Evolutionary conservation across 2,113 vertebrate genomes (phyloP), one percentile per base, ranked within the genome.

Genomic region (Ictalurus furcatus): DNA sequence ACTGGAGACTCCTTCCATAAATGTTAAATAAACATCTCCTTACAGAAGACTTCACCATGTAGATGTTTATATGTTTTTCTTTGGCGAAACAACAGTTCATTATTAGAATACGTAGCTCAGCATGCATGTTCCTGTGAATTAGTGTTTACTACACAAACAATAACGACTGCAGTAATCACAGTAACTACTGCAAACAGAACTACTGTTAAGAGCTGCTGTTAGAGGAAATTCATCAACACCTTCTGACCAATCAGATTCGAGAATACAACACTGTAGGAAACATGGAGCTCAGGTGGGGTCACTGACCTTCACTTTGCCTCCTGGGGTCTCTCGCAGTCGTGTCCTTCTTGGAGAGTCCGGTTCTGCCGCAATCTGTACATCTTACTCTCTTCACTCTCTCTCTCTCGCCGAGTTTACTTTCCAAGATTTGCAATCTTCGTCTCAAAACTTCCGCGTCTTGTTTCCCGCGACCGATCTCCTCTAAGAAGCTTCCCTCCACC

Each of bases 401-500:
- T 12, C 85, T 87, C 69, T 90, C 93, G 21, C 84, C 91, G 12
- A 94, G 65, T 82, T 93, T 92, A 6, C 61, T 91, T 83, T 95
- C 93, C 7, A 93, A 89, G 91, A 91, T 88, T 48, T 93, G 92
- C 89, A 96, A 90, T 90, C 93, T 93, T 65, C 88, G 87, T 89
- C 90, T 92, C 37, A 96, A 91, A 13, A 93, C 86, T 83, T 95
- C 93, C 86, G 93, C 92, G 90, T 96, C 94, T 86, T 90, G 93
- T 67, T 85, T 92, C 67, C 93, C 93, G 37, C 94, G 94, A 89
- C 92, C 95, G 82, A 96, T 89, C 89, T 96, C 94, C 88, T 94
- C 93, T 90, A 96, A 19, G 40, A 96, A 92, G 21, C 94, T 92
- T n/a, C 95, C 93, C 91, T 96, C 95, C 63, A 96, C 95, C 85